Conservation (phyloP, 2,113 vertebrate genomes). For the Candoia aspera region DNA sequence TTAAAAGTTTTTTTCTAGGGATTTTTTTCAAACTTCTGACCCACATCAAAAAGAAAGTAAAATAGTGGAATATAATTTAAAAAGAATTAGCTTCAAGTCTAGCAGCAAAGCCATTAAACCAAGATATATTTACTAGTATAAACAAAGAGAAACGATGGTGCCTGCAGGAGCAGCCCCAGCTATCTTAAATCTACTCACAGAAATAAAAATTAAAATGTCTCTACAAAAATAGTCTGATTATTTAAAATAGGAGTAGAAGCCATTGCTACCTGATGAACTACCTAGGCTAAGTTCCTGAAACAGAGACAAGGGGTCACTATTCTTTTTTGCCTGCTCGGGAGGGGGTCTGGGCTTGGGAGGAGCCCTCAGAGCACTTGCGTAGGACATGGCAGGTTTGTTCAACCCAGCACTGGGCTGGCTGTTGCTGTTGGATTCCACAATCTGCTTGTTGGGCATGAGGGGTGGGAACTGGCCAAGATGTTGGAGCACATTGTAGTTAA, state of each 20-base stretch:
- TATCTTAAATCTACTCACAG: slow-evolving; percentile 80
- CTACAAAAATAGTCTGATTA: slow-evolving; percentile 85
- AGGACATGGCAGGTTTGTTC: slow-evolving; percentile 93
- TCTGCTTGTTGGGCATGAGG: slow-evolving; percentile 93
- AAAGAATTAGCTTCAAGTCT: slow-evolving; percentile 80
- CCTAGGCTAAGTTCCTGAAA: slow-evolving; percentile 99
- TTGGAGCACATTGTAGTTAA: slow-evolving; percentile 87
- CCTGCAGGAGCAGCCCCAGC: slow-evolving; percentile 73
- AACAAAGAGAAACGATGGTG: slow-evolving; percentile 75
- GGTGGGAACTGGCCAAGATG: slow-evolving; percentile 98
- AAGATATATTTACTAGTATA: slow-evolving; percentile 76
- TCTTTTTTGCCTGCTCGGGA: slow-evolving; percentile 96
- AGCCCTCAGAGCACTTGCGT: slow-evolving; percentile 94
- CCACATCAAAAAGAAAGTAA: slow-evolving; percentile 76
- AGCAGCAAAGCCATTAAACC: slow-evolving; percentile 83
- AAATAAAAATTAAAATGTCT: slow-evolving; percentile 86
- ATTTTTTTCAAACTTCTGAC: slow-evolving; percentile 77
- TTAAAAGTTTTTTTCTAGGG: slow-evolving; percentile 70
- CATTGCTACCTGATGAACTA: slow-evolving; percentile 97
- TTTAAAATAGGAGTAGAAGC: slow-evolving; percentile 99
- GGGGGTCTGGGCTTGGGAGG: slow-evolving; percentile 94
- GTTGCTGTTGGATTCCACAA: slow-evolving; percentile 78
- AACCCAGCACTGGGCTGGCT: slow-evolving; percentile 71
- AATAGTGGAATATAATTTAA: slow-evolving; percentile 78
- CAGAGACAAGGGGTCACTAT: slow-evolving; percentile 95